Evolutionary conservation across 2,888 invertebrate genomes (phyloP), one percentile per base, ranked within the genome.

Genomic region (Caradrina clavipalpis): DNA sequence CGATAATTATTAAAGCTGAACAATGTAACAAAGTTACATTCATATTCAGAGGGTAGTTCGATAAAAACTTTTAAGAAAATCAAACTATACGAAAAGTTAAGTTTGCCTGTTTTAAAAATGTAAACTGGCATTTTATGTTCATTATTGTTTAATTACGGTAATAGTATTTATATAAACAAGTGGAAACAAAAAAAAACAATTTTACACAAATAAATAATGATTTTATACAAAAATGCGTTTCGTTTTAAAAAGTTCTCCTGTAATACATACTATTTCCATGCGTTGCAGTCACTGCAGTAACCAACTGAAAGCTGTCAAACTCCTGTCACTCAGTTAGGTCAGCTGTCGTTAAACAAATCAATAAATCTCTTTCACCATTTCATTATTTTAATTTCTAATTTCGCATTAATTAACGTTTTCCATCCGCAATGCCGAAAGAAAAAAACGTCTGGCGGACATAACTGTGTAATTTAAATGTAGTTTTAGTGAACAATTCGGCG

Each of bases 261-360:
- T 45, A 17, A 17, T 6, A 17, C 45, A 45, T 17, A 45, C 45
- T 17, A 17, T 45, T 5, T 45, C 45, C 45, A 45, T 45, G 17
- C 45, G 11, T 45, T 17, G 17, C 69, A 67, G 57, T 58, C 53
- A 51, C 17, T 59, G 60, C 69, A 67, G 57, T 58, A 31, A 2
- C 1, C 10, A 50, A n/a, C 11, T 76, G 70, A 57, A 22, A 77
- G 45, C 69, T 80, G 85, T 77, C 83, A 82, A 69, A 59, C 17
- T 1, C 0, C 45, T 78, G 65, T 50, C 63, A 63, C 55, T 51
- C 42, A 59, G 45, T 64, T 13, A 60, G 64, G 53, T 70, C 73
- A 72, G 76, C 68, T 86, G 79, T 81, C 80, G 79, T 26, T 42
- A 68, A 75, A 73, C 62, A 76, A 81, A 85, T 85, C 84, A 53